phyloP scores from a whole-genome alignment of 2,888 invertebrate genomes.

The Drosophila pseudotakahashii region DNA sequence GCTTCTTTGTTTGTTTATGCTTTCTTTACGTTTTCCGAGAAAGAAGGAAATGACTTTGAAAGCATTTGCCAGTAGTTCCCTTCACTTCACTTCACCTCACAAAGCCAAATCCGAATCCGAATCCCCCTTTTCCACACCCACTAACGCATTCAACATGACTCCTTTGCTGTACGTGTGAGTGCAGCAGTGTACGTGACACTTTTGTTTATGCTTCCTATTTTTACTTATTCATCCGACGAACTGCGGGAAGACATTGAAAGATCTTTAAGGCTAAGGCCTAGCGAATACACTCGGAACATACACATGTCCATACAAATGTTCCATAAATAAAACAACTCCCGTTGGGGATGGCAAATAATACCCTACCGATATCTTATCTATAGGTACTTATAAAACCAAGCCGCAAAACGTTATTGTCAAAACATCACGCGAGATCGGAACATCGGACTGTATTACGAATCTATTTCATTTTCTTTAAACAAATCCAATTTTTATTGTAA shows the following conservation, averaged over 20 bases:
- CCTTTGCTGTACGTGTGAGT: constrained; percentile 29
- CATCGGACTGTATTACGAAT: neutral
- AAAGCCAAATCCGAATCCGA: neutral
- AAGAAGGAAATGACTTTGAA: constrained; percentile 68
- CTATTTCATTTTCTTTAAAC: no score
- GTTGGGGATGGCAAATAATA: neutral
- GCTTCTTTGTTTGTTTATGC: constrained; percentile 43
- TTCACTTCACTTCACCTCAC: constrained; percentile 4
- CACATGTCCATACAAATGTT: neutral
- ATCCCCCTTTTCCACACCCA: constrained; percentile 1
- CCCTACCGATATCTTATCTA: neutral
- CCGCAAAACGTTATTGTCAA: neutral
- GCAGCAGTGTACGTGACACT: constrained; percentile 66
- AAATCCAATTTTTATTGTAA: neutral
- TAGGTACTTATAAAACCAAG: no score
- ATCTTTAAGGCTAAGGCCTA: constrained; percentile 65
- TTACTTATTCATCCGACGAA: constrained; percentile 41
- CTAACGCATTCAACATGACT: constrained; percentile 55
- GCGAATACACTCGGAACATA: constrained; percentile 37
- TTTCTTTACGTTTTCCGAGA: constrained; percentile 57
- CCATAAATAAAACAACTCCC: neutral
- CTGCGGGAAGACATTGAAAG: constrained; percentile 60
- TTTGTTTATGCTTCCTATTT: constrained; percentile 65
- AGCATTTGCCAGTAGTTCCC: constrained; percentile 42
- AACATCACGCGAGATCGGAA: neutral